Percentiles rank a stretch among this genome's conserved stretches.
phyloP scores from a whole-genome alignment of 2,113 vertebrate genomes.

The Aphelocoma coerulescens region DNA sequence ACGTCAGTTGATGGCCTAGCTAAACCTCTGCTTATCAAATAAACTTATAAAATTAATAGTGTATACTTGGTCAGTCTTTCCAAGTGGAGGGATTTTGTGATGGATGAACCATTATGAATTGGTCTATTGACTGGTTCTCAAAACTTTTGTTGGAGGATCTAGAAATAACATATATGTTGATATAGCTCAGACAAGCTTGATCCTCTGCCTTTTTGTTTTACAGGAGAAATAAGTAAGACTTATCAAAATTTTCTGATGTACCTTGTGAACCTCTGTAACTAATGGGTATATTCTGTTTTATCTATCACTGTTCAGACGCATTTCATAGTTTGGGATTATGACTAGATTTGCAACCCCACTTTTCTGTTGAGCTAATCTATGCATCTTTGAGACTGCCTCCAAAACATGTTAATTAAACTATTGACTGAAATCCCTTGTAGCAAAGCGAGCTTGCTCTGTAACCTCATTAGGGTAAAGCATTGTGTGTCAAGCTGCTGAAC shows the following conservation, averaged over 20 bases:
- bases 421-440: conserved; percentile 4
- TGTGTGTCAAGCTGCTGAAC: background rate
- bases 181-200: background rate
- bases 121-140: background rate
- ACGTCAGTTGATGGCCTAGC: background rate
- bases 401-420: background rate
- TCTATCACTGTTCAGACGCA: background rate
- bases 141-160: background rate
- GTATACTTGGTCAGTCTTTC: background rate
- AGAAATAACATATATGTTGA: background rate
- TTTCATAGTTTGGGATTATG: background rate
- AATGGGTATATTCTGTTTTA: background rate
- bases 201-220: background rate
- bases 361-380: background rate
- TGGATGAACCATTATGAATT: background rate
- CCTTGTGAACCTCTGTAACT: background rate
- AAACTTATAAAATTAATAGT: background rate
- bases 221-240: background rate
- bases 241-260: background rate
- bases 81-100: background rate
- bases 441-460: background rate
- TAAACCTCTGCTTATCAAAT: background rate
- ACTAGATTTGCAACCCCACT: background rate
- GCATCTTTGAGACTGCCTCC: background rate
- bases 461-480: background rate